phyloP scores from a whole-genome alignment of 1,140 invertebrate genomes.

The Drosophila sulfurigaster region DNA sequence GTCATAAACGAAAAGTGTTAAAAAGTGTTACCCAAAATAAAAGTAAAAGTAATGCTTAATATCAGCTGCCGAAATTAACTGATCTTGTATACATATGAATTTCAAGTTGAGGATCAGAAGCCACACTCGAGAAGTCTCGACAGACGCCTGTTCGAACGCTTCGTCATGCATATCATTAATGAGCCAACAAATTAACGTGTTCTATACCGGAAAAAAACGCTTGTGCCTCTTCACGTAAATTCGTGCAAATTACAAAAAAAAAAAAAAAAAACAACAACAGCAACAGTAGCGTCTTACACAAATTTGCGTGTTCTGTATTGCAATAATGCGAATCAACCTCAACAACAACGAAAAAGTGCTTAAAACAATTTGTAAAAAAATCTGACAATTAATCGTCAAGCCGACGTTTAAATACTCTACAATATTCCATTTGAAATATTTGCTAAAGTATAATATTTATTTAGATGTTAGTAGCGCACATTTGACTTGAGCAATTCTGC shows the following conservation, averaged over 20 bases:
- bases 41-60: conserved; percentile 18
- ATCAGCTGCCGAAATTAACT: no score
- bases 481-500: no score
- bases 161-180: conserved; percentile 62
- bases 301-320: conserved; percentile 68
- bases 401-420: conserved; percentile 1
- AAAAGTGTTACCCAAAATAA: conserved; percentile 34
- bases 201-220: conserved; percentile 67
- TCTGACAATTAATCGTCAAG: no score
- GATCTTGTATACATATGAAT: neutral
- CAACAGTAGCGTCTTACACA: conserved; percentile 46
- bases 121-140: neutral
- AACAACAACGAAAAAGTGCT: neutral
- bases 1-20: conserved; percentile 40
- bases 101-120: neutral
- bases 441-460: no score
- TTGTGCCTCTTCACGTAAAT: conserved; percentile 33
- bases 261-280: neutral
- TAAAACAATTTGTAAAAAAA: conserved; percentile 1
- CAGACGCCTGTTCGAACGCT: conserved; percentile 1
- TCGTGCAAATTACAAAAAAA: conserved; percentile 20
- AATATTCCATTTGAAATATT: no score
- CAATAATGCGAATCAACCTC: conserved; percentile 47
- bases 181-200: conserved; percentile 74
- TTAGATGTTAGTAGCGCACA: no score